Conservation (phyloP, 2,888 invertebrate genomes). For the Oasisia sp. region DNA sequence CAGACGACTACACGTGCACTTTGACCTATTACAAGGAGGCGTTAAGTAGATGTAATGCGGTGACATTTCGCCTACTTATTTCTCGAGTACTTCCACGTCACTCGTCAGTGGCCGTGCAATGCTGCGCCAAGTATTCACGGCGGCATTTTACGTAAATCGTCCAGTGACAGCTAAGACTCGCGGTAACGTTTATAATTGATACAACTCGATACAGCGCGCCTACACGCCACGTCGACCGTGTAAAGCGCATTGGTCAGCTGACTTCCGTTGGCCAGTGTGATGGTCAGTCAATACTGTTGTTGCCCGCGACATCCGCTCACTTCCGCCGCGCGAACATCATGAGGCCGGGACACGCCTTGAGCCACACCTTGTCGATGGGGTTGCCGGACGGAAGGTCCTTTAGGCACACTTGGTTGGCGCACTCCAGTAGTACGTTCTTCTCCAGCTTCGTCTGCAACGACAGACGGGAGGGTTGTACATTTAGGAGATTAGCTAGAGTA, state of each 20-base stretch:
- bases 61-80: not conserved
- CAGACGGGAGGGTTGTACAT: not conserved
- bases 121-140: not conserved
- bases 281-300: not conserved
- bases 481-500: not conserved
- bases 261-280: not conserved
- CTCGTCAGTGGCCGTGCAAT: not conserved
- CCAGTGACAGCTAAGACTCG: not conserved
- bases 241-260: not conserved
- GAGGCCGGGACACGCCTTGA: conserved; percentile 26
- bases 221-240: not conserved
- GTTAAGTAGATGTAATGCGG: not conserved
- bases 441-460: conserved; percentile 20
- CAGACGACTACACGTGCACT: not conserved
- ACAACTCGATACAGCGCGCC: not conserved
- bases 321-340: conserved; percentile 23
- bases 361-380: conserved; percentile 27
- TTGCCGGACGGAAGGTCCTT: conserved; percentile 22
- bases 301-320: conserved; percentile 14
- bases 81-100: not conserved
- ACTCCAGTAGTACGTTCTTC: conserved; percentile 26
- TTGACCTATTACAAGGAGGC: too few species aligned
- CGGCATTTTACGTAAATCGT: not conserved
- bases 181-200: not conserved
- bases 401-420: conserved; percentile 29